phyloP scores from a whole-genome alignment of 2,888 invertebrate genomes.

The Eulithis prunata region DNA sequence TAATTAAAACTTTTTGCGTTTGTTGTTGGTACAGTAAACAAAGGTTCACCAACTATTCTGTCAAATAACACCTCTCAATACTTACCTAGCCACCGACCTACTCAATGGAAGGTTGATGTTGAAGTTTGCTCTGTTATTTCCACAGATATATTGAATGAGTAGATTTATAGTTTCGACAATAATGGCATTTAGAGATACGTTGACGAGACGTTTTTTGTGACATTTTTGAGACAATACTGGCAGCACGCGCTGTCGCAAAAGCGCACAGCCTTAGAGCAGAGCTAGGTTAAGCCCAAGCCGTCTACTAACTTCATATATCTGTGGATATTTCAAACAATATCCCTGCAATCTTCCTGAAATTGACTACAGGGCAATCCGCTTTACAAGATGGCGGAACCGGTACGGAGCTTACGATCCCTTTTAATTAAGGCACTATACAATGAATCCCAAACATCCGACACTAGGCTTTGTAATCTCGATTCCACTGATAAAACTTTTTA shows the following conservation, averaged over 20 bases:
- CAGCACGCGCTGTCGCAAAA: too few relatives aligned
- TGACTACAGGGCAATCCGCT: slow-evolving; percentile 5
- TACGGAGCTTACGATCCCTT: not conserved
- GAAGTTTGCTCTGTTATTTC: slow-evolving; percentile 5
- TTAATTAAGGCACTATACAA: not conserved
- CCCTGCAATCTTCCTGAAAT: not conserved
- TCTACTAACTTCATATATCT: too few relatives aligned
- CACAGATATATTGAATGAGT: too few relatives aligned
- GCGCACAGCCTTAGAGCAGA: too few relatives aligned
- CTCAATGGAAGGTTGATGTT: slow-evolving; percentile 15
- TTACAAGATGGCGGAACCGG: slow-evolving; percentile 5
- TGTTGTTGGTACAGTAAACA: slow-evolving; percentile 14
- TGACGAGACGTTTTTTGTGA: too few relatives aligned
- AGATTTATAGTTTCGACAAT: too few relatives aligned
- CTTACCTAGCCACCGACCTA: not conserved
- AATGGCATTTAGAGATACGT: too few relatives aligned
- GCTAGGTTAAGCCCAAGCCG: too few relatives aligned
- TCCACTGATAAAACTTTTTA: not conserved
- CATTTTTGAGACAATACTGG: too few relatives aligned
- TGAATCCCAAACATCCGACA: not conserved
- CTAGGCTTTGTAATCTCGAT: not conserved
- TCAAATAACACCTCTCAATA: slow-evolving; percentile 18
- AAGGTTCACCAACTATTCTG: slow-evolving; percentile 5
- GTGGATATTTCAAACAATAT: slow-evolving; percentile 14
- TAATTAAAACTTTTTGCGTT: slow-evolving; percentile 17